These are phyloP conservation scores for Vespertilio murinus DNA, from an alignment of 2,797 vertebrate species.

Conservation along the genomic window DNA sequence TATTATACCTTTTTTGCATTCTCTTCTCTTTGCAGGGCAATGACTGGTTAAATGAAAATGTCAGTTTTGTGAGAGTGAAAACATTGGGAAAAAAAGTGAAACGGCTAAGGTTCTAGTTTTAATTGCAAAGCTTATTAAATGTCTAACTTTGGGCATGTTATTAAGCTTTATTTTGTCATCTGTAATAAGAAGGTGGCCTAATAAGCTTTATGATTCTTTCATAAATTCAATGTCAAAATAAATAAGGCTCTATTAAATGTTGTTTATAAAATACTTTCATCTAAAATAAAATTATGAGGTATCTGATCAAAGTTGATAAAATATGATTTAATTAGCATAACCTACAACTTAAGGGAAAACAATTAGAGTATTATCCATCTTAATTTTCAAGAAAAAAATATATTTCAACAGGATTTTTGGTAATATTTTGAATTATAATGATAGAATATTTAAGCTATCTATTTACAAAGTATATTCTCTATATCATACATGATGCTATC, in stretches of 20 bases:
- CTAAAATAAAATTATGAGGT: not conserved
- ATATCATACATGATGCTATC: not conserved
- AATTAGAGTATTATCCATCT: not conserved
- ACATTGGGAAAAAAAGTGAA: not conserved
- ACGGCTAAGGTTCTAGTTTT: not conserved
- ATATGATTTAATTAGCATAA: not conserved
- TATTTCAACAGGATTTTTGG: not conserved
- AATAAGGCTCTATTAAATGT: not conserved
- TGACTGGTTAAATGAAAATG: not conserved
- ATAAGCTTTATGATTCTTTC: not conserved
- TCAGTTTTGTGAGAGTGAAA: not conserved
- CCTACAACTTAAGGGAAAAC: not conserved
- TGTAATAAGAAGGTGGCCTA: not conserved
- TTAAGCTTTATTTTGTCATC: not conserved
- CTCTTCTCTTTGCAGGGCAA: not conserved
- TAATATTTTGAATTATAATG: not conserved
- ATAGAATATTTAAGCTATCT: not conserved
- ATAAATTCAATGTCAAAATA: not conserved
- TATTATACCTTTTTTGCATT: not conserved
- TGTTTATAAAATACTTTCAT: not conserved
- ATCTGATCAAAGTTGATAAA: not conserved
- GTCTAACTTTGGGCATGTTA: not conserved
- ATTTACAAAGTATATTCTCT: not conserved
- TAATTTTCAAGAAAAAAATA: slow-evolving; percentile 17
- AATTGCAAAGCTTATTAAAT: not conserved